A percentile compares a stretch with the other conserved stretches of the same genome.
These are phyloP conservation scores for Diaprepes abbreviatus DNA, from an alignment of 2,888 invertebrate genomes.

Conservation along the genomic window DNA sequence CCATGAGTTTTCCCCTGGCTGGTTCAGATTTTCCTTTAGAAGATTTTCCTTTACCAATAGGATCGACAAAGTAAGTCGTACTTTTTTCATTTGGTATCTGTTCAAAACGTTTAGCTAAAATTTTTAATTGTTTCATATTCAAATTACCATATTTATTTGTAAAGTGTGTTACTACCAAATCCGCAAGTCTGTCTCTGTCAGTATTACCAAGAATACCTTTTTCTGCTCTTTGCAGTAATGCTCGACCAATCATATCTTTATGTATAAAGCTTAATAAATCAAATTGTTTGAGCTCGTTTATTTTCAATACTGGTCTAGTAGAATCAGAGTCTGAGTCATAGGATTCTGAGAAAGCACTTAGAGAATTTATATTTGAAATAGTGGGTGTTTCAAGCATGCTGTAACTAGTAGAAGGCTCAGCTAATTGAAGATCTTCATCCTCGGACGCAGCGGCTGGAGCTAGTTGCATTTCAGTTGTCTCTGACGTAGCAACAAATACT, in stretches of 20 bases:
- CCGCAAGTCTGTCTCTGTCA: conserved; percentile 15
- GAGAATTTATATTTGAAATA: background rate
- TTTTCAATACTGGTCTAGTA: background rate
- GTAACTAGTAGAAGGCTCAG: background rate
- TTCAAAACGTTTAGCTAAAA: conserved; percentile 8
- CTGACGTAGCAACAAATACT: background rate
- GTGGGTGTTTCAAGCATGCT: background rate
- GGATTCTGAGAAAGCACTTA: background rate
- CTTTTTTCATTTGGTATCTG: conserved; percentile 23
- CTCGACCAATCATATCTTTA: conserved; percentile 1
- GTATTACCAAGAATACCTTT: conserved; percentile 14
- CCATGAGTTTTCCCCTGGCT: conserved; percentile 20
- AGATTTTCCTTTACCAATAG: conserved; percentile 14
- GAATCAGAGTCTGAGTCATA: conserved; percentile 6
- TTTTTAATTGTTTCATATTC: conserved; percentile 11
- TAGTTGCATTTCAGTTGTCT: background rate
- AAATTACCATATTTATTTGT: conserved; percentile 13
- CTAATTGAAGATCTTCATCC: background rate
- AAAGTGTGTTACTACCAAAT: conserved; percentile 18
- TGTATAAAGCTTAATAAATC: conserved; percentile 12
- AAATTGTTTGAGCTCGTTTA: conserved; percentile 8
- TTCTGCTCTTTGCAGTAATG: conserved; percentile 9
- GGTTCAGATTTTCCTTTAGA: conserved; percentile 23
- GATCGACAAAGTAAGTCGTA: conserved; percentile 2
- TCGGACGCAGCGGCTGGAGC: background rate